Percentiles rank a stretch among this genome's conserved stretches.
Conservation (phyloP, 2,113 vertebrate genomes). For the human region DNA sequence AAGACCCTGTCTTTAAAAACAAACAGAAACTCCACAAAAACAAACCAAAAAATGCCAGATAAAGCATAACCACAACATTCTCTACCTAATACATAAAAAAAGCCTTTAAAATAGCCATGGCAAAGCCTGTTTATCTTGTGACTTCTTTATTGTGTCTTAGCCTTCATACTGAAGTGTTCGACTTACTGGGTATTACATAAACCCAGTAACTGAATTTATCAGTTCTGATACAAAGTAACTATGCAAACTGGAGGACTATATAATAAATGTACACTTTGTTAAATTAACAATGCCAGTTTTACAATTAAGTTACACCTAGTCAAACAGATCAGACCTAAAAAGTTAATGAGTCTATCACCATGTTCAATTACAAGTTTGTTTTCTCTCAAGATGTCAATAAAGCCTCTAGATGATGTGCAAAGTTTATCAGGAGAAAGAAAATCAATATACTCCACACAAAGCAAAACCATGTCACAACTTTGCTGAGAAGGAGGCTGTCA, state of each 20-base stretch:
- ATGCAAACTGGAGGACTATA: background rate
- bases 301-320: background rate
- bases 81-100: rapidly evolving
- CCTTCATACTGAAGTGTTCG: rapidly evolving
- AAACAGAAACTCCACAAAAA: background rate
- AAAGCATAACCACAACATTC: rapidly evolving
- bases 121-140: rapidly evolving
- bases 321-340: slow-evolving; percentile 23
- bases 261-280: background rate
- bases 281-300: background rate
- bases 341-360: background rate
- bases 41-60: background rate
- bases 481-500: background rate
- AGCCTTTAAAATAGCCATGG: rapidly evolving
- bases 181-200: background rate
- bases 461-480: background rate
- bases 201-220: background rate
- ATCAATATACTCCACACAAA: background rate
- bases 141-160: rapidly evolving
- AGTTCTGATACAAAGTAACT: background rate
- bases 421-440: slow-evolving; percentile 11
- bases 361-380: background rate
- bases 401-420: background rate
- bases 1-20: background rate
- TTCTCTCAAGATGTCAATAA: slow-evolving; percentile 16